Evolutionary conservation across 1,140 invertebrate genomes (phyloP), one percentile per base, ranked within the genome.

Genomic region (Drosophila truncata): DNA sequence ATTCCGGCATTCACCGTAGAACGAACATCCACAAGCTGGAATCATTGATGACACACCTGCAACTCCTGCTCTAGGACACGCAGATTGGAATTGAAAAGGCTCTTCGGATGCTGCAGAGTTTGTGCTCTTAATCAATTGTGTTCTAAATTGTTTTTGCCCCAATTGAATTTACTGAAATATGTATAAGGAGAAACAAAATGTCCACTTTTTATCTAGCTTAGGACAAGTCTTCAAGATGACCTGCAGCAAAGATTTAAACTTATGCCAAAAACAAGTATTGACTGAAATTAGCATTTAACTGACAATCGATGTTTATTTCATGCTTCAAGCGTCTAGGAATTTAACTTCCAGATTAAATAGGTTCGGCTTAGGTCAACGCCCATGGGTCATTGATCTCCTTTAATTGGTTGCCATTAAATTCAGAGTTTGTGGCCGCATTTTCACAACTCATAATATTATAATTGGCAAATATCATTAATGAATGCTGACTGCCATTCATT

Each of bases 1-100:
- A 69, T 54, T 54, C 50, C 23, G 50, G 31, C 50, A 54, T 54
- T 8, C 31, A 35, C 31, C 29, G 50, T 52, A 35, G 50, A 23
- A 14, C 13, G 50, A 52, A 52, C 50, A 52, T 59, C 33, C 42
- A 46, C 42, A 46, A 65, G 60, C 50, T 54, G 57, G 44, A 63
- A 61, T 82, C 62, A 67, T 64, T 63, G 60, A 66, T 71, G 67
- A 42, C 73, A 47, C 60, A 86, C 70, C 84, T 87, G 80, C 70
- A 49, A 67, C 49, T 74, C 50, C 71, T 66, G 67, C 60, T 78
- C 42, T 71, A 63, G 65, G 71, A 81, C 66, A 85, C 76, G 60
- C 82, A 81, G 80, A 88, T 78, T 83, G 84, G 60, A 88, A 87
- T 77, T 62, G 84, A 80, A 88, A 70, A 50, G 52, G 35, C 50